Evolutionary conservation across 2,888 invertebrate genomes (phyloP), one percentile per base, ranked within the genome.

Genomic region (Stramonita haemastoma): DNA sequence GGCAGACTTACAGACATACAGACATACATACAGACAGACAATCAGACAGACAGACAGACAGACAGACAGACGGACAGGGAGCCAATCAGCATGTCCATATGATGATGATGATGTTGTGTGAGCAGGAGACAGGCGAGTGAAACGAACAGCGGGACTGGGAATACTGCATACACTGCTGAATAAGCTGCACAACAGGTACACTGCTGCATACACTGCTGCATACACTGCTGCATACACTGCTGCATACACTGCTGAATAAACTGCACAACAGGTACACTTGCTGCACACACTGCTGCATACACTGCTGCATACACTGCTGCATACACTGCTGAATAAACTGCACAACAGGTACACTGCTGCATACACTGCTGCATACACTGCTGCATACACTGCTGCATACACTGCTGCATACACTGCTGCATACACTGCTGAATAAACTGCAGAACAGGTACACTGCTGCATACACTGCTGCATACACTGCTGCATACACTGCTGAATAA

Each of bases 101-200:
- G 73, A 66, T 66, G 34, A 79, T 73, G 79, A 34, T 34, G 19
- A 6, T 79, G 32, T 0, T 1, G 22, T 83, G 22, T 34, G 15
- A 1, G 8, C 81, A 83, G 81, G 81, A 13, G 87, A 87, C 32
- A 17, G 19, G 5, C 70, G 87, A 11, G 87, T 87, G 79, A 79
- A n/a, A 77, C 87, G 87, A 87, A 17, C 87, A 87, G 77, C 79
- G 17, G 46, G 73, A 34, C 70, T 87, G 22, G 56, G 29, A 17
- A 56, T n/a, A 17, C 15, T 87, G n/a, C 87, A 87, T 79, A 79
- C n/a, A 29, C 15, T 79, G 6, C 11, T 73, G 73, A 46, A 46
- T 26, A 73, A 79, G n/a, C 56, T 87, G 87, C 87, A 87, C 87
- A 87, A 87, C 79, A n/a, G 56, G 77, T 83, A 66, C 66, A 66